phyloP scores from a whole-genome alignment of 2,797 vertebrate species.

The Sebastes itinus region DNA sequence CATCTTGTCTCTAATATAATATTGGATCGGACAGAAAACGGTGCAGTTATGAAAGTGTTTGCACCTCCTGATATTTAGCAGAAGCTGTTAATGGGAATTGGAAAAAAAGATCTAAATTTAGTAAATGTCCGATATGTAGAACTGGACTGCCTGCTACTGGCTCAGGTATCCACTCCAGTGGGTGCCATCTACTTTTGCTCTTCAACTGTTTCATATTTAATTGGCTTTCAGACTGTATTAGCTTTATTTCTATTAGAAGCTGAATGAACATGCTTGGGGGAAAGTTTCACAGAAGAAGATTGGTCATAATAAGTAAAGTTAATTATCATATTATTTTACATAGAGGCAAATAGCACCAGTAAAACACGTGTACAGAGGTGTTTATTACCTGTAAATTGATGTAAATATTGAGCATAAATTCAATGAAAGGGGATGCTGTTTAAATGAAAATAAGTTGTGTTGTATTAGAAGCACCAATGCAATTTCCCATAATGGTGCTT shows the following conservation, averaged over 20 bases:
- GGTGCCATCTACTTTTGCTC: neutral
- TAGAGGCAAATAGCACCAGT: neutral
- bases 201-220: slow-evolving; percentile 24
- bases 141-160: neutral
- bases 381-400: neutral
- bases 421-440: neutral
- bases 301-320: neutral
- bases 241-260: slow-evolving; percentile 10
- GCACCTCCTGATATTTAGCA: neutral
- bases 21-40: neutral
- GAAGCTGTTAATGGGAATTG: neutral
- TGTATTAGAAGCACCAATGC: neutral
- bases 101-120: neutral
- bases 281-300: neutral
- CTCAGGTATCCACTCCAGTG: neutral
- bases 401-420: neutral
- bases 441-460: slow-evolving; percentile 6
- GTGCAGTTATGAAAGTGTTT: neutral
- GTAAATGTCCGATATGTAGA: neutral
- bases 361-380: neutral
- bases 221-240: slow-evolving; percentile 10
- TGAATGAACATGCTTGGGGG: neutral
- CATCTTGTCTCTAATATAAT: neutral
- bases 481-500: slow-evolving; percentile 8
- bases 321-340: neutral